Conservation (phyloP, 2,888 invertebrate species). For the Cosmia trapezina region DNA sequence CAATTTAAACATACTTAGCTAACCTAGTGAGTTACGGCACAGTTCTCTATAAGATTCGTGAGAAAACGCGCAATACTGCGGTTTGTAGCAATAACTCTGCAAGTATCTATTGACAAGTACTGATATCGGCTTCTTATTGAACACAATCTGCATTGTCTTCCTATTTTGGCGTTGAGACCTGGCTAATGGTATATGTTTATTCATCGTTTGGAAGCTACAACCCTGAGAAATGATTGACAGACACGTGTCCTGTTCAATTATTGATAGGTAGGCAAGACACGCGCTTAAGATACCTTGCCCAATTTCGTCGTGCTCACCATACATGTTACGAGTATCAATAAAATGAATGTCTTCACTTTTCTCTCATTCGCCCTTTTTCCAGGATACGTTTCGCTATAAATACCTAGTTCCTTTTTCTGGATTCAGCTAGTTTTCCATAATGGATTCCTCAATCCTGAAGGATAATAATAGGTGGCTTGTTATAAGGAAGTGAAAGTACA, state of each 20-base stretch:
- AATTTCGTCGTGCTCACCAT: not conserved
- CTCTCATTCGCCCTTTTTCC: not conserved
- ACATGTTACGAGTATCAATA: not conserved
- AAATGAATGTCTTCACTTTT: constrained; percentile 6
- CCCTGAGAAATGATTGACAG: constrained; percentile 40
- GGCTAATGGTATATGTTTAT: constrained; percentile 4
- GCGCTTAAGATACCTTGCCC: not conserved
- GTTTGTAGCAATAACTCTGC: constrained; percentile 46
- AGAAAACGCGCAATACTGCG: constrained; percentile 66
- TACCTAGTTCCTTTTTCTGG: too few species aligned
- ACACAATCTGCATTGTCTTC: constrained; percentile 63
- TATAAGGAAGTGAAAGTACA: not conserved
- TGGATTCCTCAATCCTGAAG: too few species aligned
- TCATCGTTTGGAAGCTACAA: constrained; percentile 8
- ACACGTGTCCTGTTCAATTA: constrained; percentile 1
- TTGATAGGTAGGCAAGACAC: constrained; percentile 1
- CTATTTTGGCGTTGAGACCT: constrained; percentile 42
- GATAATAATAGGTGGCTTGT: too few species aligned
- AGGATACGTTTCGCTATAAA: not conserved
- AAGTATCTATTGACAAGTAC: constrained; percentile 33
- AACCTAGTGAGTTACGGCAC: constrained; percentile 38
- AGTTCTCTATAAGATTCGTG: constrained; percentile 61
- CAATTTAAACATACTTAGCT: constrained; percentile 22
- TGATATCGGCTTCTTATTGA: constrained; percentile 48
- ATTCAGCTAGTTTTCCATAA: too few species aligned